A percentile compares a stretch with the other conserved stretches of the same genome.
These are phyloP conservation scores for Platycnemis pennipes DNA, from an alignment of 2,888 invertebrate genomes.

Conservation along the genomic window DNA sequence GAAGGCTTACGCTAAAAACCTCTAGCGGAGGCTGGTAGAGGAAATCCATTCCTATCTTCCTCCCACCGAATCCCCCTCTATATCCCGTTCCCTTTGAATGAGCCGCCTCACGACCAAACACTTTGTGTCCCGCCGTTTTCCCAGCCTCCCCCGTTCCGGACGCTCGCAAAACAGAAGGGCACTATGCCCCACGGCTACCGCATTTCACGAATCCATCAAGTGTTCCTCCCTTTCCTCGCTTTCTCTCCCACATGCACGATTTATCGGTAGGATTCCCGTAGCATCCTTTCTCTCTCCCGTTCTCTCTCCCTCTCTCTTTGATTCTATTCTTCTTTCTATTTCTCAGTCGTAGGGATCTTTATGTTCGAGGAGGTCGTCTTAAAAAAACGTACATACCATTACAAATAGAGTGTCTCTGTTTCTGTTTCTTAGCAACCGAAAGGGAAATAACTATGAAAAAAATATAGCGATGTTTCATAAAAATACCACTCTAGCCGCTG, in stretches of 20 bases:
- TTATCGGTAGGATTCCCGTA: background rate
- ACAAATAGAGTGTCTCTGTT: too few relatives aligned
- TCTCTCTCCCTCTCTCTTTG: background rate
- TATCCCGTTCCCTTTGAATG: slow-evolving; percentile 1
- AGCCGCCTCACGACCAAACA: background rate
- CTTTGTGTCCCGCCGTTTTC: background rate
- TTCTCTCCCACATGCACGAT: background rate
- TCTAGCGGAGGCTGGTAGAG: background rate
- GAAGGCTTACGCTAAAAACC: slow-evolving; percentile 5
- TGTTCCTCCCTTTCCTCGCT: slow-evolving; percentile 19
- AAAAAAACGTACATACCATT: too few relatives aligned
- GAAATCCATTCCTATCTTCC: slow-evolving; percentile 16
- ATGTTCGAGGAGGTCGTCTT: background rate
- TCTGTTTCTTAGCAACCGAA: too few relatives aligned
- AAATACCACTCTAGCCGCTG: too few relatives aligned
- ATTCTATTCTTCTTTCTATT: background rate
- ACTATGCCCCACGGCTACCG: slow-evolving; percentile 22
- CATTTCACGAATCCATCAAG: slow-evolving; percentile 40
- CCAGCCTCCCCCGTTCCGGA: background rate
- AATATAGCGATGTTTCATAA: too few relatives aligned
- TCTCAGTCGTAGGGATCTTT: background rate
- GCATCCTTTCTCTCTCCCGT: background rate
- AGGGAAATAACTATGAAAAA: too few relatives aligned
- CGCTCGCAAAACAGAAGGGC: background rate
- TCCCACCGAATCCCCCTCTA: background rate